phyloP scores from a whole-genome alignment of 1,140 invertebrate species.

The Drosophila nigrodunni region DNA sequence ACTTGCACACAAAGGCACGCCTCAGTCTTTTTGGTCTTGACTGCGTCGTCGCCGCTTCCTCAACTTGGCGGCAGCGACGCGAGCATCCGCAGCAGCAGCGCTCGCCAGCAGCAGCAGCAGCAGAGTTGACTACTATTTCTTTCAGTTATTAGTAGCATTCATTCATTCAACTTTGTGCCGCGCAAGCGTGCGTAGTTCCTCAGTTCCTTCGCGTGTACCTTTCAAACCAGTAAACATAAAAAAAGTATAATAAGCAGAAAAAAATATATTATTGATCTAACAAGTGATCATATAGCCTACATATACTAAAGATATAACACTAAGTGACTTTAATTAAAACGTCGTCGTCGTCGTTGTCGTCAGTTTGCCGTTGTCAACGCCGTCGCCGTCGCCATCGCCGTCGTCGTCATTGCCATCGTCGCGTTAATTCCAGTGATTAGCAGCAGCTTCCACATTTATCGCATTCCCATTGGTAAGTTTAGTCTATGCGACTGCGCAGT shows the following conservation, averaged over 20 bases:
- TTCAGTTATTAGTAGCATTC: conserved; percentile 83
- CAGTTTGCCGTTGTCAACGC: background rate
- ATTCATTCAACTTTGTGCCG: conserved; percentile 83
- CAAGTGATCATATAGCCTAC: conserved; percentile 7
- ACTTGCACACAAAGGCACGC: conserved; percentile 32
- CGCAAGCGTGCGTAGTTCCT: conserved; percentile 82
- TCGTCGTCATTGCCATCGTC: conserved; percentile 26
- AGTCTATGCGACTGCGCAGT: conserved; percentile 45
- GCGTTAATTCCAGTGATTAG: conserved; percentile 48
- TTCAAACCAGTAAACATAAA: conserved; percentile 35
- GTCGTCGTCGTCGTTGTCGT: conserved; percentile 8
- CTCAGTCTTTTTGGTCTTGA: conserved; percentile 52
- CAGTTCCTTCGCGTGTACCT: conserved; percentile 81
- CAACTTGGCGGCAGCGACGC: conserved; percentile 73
- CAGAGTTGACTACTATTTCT: conserved; percentile 80
- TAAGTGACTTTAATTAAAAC: conserved; percentile 6
- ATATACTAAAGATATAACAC: conserved; percentile 10
- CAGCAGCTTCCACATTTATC: conserved; percentile 22
- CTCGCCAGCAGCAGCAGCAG: conserved; percentile 39
- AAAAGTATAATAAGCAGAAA: conserved; percentile 26
- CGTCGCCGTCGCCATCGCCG: background rate
- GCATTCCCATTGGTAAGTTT: conserved; percentile 49
- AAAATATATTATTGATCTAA: conserved; percentile 13
- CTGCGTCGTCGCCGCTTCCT: conserved; percentile 70
- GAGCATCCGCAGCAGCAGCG: conserved; percentile 40